Conservation (phyloP, 1,140 invertebrate species). For the Lamellibrachia luymesi region DNA sequence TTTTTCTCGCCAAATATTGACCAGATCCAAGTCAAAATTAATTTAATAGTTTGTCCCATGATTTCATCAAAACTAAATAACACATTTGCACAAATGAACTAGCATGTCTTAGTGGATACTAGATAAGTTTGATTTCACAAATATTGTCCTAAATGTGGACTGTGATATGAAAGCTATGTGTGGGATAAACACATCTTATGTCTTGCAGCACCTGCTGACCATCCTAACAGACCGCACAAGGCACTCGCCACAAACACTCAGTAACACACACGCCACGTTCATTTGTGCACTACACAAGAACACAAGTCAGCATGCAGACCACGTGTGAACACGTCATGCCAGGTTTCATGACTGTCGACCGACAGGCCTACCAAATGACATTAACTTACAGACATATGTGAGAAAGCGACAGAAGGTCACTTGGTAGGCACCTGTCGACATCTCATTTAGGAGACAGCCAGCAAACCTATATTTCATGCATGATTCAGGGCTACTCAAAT, state of each 20-base stretch:
- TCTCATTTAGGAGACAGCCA: background rate
- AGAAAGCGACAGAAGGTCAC: background rate
- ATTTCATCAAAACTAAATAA: no score
- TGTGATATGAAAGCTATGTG: background rate
- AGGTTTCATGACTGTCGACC: background rate
- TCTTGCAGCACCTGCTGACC: background rate
- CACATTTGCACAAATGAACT: no score
- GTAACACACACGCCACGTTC: background rate
- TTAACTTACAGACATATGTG: background rate
- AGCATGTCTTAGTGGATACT: no score
- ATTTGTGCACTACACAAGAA: background rate
- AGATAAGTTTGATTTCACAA: no score
- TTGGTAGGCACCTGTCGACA: background rate
- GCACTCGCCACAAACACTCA: background rate
- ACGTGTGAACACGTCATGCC: background rate
- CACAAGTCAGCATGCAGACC: background rate
- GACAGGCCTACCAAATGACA: background rate
- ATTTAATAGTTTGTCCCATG: no score
- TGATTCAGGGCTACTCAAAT: background rate
- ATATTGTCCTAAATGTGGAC: background rate
- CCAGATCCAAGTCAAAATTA: no score
- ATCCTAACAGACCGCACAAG: background rate
- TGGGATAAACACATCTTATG: background rate
- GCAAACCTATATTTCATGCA: background rate
- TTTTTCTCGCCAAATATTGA: no score